Evolutionary conservation across 2,797 vertebrate species (phyloP).

Genomic region (Fringilla coelebs): DNA sequence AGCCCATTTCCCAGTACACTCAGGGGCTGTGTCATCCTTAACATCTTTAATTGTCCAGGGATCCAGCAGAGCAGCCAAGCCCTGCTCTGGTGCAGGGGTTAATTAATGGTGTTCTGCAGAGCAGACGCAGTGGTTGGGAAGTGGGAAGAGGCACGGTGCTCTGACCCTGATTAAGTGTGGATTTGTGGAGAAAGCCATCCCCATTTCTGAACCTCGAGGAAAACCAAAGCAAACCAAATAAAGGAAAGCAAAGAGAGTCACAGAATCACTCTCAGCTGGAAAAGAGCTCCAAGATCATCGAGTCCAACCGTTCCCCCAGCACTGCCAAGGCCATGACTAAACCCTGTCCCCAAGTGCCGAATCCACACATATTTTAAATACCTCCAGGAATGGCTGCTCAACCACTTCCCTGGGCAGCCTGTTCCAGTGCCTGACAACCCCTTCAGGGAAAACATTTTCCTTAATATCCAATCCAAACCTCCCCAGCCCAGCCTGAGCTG

Average conservation of each 20-base stretch:
- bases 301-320: background rate
- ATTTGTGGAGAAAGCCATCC: background rate
- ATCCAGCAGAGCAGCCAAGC: background rate
- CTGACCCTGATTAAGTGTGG: conserved; percentile 19
- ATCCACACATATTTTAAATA: background rate
- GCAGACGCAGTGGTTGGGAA: background rate
- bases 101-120: background rate
- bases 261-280: background rate
- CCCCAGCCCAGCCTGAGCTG: rapidly evolving
- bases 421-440: background rate
- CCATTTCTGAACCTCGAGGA: background rate
- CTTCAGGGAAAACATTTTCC: background rate
- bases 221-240: conserved; percentile 5
- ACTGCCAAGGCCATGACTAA: background rate
- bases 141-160: background rate
- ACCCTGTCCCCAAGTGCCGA: background rate
- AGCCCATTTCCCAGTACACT: background rate
- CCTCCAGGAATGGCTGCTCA: background rate
- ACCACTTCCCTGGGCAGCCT: background rate
- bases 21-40: conserved; percentile 33
- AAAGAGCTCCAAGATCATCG: background rate
- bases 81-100: background rate
- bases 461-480: background rate
- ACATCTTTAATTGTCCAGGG: background rate
- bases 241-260: background rate